Evolutionary conservation across 1,140 invertebrate species (phyloP), one percentile per base, ranked within the genome.

Genomic region (Nasonia longicornis): DNA sequence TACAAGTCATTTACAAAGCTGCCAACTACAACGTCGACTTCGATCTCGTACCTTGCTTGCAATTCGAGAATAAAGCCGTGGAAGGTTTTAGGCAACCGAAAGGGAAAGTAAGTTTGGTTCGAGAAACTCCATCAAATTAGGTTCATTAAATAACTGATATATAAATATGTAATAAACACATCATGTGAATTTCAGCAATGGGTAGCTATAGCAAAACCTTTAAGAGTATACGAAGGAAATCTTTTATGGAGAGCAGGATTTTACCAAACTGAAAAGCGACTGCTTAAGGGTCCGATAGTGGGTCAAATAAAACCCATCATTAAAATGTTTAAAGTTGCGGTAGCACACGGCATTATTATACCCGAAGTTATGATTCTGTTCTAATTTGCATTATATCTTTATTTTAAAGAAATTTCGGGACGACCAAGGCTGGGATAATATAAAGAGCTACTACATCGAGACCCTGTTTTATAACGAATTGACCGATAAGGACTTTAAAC

Each of bases 261-360:
- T 20, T 71, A n/a, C 7, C 20, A 71, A 38, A 20, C 11, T 42
- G 35, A 71, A 35, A 71, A 42, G 38, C 16, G 20, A n/a, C 3
- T 71, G 7, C 14, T 71, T 42, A 38, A 71, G 7, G 16, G 6
- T 7, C 1, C 2, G 16, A 4, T 4, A n/a, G n/a, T 20, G 3
- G 69, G 35, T 6, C 69, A 71, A 42, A 7, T 71, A 38, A 71
- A 71, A 42, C 35, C 69, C 8, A 71, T 20, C 14, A 71, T 71
- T 42, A 35, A 35, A 71, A 38, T 71, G 69, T 10, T 42, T n/a
- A 38, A 71, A 35, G 67, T 71, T n/a, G 22, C 22, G 38, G 20
- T 42, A 3, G 1, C 31, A 35, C 3, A 35, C 31, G 31, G 31
- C 31, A 71, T 20, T 20, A 20, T 42, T 20, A 3, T 20, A 38